Conservation (phyloP, 2,888 invertebrate genomes). For the Dichetophora obliterata region DNA sequence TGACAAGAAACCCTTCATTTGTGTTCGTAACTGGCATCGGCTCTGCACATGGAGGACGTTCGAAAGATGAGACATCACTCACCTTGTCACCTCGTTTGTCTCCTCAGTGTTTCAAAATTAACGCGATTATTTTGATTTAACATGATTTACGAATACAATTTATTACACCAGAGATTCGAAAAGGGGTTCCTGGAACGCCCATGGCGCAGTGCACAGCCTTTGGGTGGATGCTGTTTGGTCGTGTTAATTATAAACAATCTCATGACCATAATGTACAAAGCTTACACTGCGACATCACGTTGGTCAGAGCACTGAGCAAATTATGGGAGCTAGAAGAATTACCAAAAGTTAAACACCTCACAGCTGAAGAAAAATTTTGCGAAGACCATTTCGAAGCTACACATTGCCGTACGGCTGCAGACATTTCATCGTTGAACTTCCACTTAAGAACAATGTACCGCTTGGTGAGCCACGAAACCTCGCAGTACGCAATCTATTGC, state of each 20-base stretch:
- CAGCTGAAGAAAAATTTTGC: slow-evolving; percentile 40
- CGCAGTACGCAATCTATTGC: slow-evolving; percentile 29
- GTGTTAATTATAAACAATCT: neutral
- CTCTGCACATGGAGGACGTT: slow-evolving; percentile 1
- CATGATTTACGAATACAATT: slow-evolving; percentile 21
- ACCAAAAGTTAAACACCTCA: slow-evolving; percentile 32
- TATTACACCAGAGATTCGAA: slow-evolving; percentile 31
- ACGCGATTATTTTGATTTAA: neutral
- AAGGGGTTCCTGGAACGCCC: slow-evolving; percentile 33
- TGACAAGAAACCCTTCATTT: slow-evolving; percentile 18
- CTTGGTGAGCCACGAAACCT: slow-evolving; percentile 32
- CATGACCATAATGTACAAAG: neutral
- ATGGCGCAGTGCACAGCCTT: slow-evolving; percentile 35
- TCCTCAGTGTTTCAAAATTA: too few relatives aligned
- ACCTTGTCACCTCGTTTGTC: slow-evolving; percentile 10
- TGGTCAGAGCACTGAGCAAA: slow-evolving; percentile 9
- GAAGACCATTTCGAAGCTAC: slow-evolving; percentile 38
- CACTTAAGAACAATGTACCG: slow-evolving; percentile 34
- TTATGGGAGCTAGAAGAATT: slow-evolving; percentile 42
- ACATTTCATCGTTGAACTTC: slow-evolving; percentile 39
- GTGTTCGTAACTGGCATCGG: slow-evolving; percentile 42
- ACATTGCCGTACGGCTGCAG: slow-evolving; percentile 27
- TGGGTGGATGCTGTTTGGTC: slow-evolving; percentile 37
- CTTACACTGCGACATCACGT: slow-evolving; percentile 10
- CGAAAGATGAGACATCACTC: slow-evolving; percentile 32